Conservation (phyloP, 2,888 invertebrate genomes). For the Lepidochrysops patricia region DNA sequence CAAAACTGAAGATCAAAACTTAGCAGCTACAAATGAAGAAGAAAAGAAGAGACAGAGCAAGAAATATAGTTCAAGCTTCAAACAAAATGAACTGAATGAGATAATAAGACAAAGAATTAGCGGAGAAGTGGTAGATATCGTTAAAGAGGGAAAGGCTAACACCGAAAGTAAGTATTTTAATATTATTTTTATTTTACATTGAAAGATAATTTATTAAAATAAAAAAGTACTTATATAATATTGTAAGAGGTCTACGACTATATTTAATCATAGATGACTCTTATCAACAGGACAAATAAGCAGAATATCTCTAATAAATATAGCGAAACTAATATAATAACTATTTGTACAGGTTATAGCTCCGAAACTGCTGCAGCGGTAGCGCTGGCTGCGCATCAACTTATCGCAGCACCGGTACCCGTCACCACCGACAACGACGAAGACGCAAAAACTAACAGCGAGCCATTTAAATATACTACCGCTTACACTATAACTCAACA, state of each 20-base stretch:
- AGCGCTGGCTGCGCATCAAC: conserved; percentile 64
- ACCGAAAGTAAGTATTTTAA: conserved; percentile 37
- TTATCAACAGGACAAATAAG: too few species aligned
- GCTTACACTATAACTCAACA: conserved; percentile 45
- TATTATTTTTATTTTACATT: too few species aligned
- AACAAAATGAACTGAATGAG: conserved; percentile 56
- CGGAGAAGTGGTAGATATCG: conserved; percentile 31
- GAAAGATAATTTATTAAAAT: too few species aligned
- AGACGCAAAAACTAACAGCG: conserved; percentile 32
- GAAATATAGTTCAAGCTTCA: conserved; percentile 61
- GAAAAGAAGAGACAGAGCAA: conserved; percentile 63
- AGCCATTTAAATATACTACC: conserved; percentile 14
- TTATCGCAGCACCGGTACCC: conserved; percentile 60
- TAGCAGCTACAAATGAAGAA: conserved; percentile 59
- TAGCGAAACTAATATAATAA: background rate
- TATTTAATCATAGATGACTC: too few species aligned
- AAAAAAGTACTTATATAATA: too few species aligned
- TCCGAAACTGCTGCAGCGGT: conserved; percentile 62
- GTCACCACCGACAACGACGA: conserved; percentile 49
- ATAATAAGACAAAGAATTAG: conserved; percentile 38
- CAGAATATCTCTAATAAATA: too few species aligned
- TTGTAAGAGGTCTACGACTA: too few species aligned
- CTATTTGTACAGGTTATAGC: conserved; percentile 40
- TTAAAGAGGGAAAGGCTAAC: conserved; percentile 42
- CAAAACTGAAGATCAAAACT: conserved; percentile 47